A percentile compares a stretch with the other conserved stretches of the same genome.
Evolutionary conservation across 2,797 vertebrate species (phyloP).

Genomic region (Rhabdomys pumilio): DNA sequence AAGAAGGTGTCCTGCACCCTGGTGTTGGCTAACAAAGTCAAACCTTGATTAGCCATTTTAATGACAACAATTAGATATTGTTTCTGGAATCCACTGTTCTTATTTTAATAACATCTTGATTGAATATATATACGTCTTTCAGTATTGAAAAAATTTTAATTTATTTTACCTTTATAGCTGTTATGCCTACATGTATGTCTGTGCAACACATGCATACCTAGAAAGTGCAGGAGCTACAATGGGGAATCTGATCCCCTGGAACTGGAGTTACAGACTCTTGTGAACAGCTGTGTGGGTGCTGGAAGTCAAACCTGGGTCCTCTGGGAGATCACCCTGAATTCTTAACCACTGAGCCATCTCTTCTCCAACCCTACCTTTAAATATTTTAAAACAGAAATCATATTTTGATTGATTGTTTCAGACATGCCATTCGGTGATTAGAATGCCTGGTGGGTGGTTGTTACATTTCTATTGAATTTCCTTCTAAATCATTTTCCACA

Average conservation of each 20-base stretch:
- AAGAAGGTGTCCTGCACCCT: background rate
- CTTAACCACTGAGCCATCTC: background rate
- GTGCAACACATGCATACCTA: background rate
- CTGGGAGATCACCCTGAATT: background rate
- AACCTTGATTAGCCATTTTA: background rate
- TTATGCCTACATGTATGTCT: background rate
- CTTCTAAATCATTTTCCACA: conserved; percentile 57
- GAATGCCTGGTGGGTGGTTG: background rate
- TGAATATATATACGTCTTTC: background rate
- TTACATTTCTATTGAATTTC: conserved; percentile 34
- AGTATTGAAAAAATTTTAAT: background rate
- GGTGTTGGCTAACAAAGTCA: background rate
- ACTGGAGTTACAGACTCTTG: background rate
- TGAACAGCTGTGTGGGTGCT: background rate
- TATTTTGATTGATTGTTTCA: conserved; percentile 38
- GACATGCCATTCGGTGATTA: background rate
- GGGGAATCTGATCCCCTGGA: background rate
- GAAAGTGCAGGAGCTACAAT: background rate
- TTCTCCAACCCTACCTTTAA: background rate
- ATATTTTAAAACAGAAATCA: conserved; percentile 23
- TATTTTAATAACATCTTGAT: conserved; percentile 15
- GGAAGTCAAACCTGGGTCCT: background rate
- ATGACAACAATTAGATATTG: background rate
- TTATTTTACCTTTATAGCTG: background rate
- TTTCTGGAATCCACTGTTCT: background rate